Conservation (phyloP, 2,113 vertebrate genomes). For the Poicephalus meyeri region DNA sequence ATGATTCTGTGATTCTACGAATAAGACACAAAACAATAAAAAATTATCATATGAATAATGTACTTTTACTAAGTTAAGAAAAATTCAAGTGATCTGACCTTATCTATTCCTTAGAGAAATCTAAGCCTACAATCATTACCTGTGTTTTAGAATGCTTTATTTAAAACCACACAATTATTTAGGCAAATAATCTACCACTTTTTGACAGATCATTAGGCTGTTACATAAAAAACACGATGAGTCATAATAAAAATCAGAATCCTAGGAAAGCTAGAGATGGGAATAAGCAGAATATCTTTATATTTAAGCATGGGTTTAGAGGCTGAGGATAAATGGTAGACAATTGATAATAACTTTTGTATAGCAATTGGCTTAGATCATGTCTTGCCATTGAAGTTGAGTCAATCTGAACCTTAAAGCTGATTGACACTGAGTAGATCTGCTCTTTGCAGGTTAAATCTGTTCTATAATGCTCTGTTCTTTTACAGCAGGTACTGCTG, state of each 20-base stretch:
- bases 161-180: not conserved
- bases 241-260: not conserved
- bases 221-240: not conserved
- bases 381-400: not conserved
- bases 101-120: not conserved
- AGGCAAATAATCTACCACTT: not conserved
- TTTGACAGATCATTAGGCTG: not conserved
- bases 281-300: not conserved
- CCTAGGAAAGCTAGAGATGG: not conserved
- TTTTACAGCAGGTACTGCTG: not conserved
- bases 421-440: not conserved
- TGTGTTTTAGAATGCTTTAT: not conserved
- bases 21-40: not conserved
- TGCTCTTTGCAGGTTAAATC: not conserved
- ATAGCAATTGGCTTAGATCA: not conserved
- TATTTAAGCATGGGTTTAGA: not conserved
- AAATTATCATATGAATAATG: not conserved
- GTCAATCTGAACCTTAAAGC: not conserved
- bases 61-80: not conserved
- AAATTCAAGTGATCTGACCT: not conserved
- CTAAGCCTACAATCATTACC: not conserved
- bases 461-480: not conserved
- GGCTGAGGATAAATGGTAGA: not conserved
- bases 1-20: not conserved
- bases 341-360: not conserved